Conservation (phyloP, 1,140 invertebrate species). For the Tetranychus urticae region DNA sequence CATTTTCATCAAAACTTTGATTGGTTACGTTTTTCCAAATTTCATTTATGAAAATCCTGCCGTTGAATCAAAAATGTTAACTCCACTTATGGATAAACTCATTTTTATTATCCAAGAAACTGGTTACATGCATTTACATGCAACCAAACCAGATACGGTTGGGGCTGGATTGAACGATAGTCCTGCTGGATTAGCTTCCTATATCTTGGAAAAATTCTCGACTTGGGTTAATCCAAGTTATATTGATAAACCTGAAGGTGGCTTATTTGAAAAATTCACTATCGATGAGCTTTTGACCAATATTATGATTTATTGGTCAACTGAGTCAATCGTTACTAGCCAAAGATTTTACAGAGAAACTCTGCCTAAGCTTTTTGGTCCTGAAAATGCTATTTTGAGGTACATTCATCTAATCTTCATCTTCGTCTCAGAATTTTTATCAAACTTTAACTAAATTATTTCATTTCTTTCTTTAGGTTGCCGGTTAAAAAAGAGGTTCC, state of each 20-base stretch:
- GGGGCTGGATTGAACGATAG: constrained; percentile 26
- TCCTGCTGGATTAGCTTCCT: constrained; percentile 23
- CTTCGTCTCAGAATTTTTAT: background rate
- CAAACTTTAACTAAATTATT: background rate
- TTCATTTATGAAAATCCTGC: constrained; percentile 27
- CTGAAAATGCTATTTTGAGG: background rate
- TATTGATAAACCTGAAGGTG: constrained; percentile 35
- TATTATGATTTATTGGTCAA: constrained; percentile 64
- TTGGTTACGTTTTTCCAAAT: constrained; percentile 29
- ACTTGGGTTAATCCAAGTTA: constrained; percentile 6
- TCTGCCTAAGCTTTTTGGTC: constrained; percentile 30
- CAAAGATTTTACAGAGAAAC: constrained; percentile 45
- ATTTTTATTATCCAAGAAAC: constrained; percentile 32
- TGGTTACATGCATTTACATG: constrained; percentile 55
- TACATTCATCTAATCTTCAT: background rate
- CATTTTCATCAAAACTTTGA: constrained; percentile 22
- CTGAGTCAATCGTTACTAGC: constrained; percentile 46
- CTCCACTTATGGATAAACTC: constrained; percentile 18
- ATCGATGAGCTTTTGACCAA: constrained; percentile 59
- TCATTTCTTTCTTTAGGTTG: background rate
- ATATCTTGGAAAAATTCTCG: constrained; percentile 63
- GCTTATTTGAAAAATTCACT: constrained; percentile 32
- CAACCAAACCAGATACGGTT: constrained; percentile 71
- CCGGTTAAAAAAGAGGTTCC: constrained; percentile 19
- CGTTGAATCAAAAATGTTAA: constrained; percentile 25